These are phyloP conservation scores for Lichenostomus cassidix DNA, from an alignment of 2,113 vertebrate species.

Conservation along the genomic window DNA sequence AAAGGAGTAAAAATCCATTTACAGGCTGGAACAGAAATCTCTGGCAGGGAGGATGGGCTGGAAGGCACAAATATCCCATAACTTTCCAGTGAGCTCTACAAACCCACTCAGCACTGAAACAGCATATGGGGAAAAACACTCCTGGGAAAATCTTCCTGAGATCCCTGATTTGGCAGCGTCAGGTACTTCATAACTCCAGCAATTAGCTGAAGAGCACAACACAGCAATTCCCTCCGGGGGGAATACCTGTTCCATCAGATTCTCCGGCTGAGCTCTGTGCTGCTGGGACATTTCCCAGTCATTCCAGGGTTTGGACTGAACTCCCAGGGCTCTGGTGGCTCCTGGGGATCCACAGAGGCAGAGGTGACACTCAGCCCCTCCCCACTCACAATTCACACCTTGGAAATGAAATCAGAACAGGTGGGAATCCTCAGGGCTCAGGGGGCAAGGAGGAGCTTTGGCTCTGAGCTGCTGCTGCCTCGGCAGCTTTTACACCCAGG, in stretches of 20 bases:
- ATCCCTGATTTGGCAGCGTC: not conserved
- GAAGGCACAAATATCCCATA: not conserved
- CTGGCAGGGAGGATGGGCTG: not conserved
- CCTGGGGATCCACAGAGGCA: not conserved
- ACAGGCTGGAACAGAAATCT: not conserved
- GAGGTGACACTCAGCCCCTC: not conserved
- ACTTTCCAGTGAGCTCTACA: not conserved
- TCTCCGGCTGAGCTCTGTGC: not conserved
- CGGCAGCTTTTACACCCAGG: no score
- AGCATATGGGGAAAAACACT: not conserved
- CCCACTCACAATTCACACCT: not conserved
- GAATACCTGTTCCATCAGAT: constrained; percentile 23
- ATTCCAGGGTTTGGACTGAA: not conserved
- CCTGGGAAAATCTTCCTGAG: not conserved
- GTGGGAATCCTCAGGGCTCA: not conserved
- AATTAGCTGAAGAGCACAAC: not conserved
- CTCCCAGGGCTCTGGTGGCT: not conserved
- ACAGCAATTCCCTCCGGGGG: not conserved
- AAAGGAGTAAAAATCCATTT: not conserved
- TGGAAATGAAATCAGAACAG: not conserved
- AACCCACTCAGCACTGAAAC: not conserved
- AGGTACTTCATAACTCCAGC: not conserved
- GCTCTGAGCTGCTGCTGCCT: not conserved
- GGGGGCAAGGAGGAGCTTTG: not conserved
- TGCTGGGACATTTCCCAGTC: not conserved